Conservation (phyloP, 2,797 vertebrate species). For the Sebastes taczanowskii region DNA sequence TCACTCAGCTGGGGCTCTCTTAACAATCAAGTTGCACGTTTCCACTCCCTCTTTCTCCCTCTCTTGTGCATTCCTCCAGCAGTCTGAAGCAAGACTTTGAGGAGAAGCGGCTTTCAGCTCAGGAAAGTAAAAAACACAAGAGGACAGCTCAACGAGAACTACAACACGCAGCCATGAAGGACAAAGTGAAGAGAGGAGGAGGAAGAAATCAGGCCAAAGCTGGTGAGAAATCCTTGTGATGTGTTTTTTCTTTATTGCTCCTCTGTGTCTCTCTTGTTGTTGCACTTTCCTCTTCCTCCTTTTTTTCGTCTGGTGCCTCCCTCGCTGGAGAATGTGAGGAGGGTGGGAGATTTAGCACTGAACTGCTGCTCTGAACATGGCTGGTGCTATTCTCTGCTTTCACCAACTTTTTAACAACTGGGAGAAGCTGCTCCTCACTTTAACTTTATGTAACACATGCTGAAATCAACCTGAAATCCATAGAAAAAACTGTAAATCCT, state of each 20-base stretch:
- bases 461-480: background rate
- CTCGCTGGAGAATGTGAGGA: constrained; percentile 49
- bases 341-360: constrained; percentile 64
- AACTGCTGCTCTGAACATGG: constrained; percentile 51
- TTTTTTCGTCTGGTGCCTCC: constrained; percentile 37
- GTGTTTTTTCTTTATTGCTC: constrained; percentile 8
- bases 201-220: constrained; percentile 73
- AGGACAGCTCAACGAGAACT: constrained; percentile 15
- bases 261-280: background rate
- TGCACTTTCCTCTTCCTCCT: constrained; percentile 33
- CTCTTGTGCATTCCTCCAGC: constrained; percentile 12
- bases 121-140: constrained; percentile 31
- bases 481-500: background rate
- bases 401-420: constrained; percentile 19
- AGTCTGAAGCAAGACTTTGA: constrained; percentile 31
- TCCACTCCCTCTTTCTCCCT: constrained; percentile 4
- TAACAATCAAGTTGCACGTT: constrained; percentile 19
- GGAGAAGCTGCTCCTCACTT: constrained; percentile 6
- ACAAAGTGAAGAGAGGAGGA: constrained; percentile 79
- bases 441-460: background rate
- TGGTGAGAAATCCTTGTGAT: constrained; percentile 71
- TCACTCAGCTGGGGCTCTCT: constrained; percentile 32
- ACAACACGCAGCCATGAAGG: constrained; percentile 77
- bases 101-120: constrained; percentile 17
- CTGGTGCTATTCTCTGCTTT: constrained; percentile 25